Percentiles rank a stretch among this genome's conserved stretches.
These are phyloP conservation scores for Piprites chloris DNA, from an alignment of 2,113 vertebrate genomes.

Conservation along the genomic window DNA sequence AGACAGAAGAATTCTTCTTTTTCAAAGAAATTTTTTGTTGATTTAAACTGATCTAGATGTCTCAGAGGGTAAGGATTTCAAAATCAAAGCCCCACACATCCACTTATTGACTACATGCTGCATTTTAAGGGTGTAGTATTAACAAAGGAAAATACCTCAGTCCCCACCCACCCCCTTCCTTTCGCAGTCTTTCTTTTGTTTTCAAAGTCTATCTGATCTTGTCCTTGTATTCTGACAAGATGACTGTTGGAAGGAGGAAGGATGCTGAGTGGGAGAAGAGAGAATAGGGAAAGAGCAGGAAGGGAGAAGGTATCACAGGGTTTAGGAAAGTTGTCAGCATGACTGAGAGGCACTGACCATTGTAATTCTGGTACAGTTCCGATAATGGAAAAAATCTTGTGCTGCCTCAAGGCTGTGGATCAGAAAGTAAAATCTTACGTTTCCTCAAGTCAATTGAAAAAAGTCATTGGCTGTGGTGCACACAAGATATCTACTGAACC, in stretches of 20 bases:
- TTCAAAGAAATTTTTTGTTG: not conserved
- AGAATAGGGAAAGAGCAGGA: not conserved
- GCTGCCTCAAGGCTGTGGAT: not conserved
- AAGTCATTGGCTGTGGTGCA: not conserved
- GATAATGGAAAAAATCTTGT: not conserved
- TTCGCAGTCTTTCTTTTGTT: not conserved
- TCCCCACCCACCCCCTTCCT: rapidly evolving
- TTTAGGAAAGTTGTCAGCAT: not conserved
- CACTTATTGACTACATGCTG: not conserved
- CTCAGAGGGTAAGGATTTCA: not conserved
- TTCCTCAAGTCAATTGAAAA: not conserved
- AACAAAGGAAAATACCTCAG: not conserved
- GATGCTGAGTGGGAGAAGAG: not conserved
- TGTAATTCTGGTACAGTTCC: not conserved
- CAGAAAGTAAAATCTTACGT: not conserved
- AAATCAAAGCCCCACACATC: not conserved
- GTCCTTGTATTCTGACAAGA: not conserved
- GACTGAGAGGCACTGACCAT: not conserved
- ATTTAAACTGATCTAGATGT: not conserved
- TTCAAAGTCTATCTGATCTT: not conserved
- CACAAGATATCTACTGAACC: not conserved
- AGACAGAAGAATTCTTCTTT: not conserved
- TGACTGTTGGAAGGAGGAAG: not conserved
- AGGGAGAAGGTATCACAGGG: not conserved
- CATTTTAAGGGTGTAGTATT: not conserved